These are phyloP conservation scores for Drosophila pallidifrons DNA, from an alignment of 1,140 invertebrate species.

Conservation along the genomic window DNA sequence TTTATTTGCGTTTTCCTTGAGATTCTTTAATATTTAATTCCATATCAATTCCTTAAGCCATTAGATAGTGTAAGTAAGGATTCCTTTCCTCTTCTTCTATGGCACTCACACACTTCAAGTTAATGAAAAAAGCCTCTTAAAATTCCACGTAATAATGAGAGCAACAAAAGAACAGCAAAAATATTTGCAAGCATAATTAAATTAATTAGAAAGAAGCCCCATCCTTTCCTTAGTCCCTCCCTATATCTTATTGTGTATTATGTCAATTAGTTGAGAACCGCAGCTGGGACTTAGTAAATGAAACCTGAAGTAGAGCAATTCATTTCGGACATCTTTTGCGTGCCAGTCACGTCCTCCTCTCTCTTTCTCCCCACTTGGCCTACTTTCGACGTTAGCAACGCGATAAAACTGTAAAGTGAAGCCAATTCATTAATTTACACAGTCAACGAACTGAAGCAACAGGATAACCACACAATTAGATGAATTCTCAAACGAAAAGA, in stretches of 20 bases:
- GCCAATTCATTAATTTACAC: constrained; percentile 43
- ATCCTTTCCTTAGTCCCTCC: background rate
- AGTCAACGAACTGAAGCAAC: constrained; percentile 40
- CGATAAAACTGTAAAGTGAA: constrained; percentile 62
- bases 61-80: too few relatives aligned
- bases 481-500: constrained; percentile 17
- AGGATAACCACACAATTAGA: constrained; percentile 53
- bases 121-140: constrained; percentile 51
- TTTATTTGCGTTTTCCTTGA: background rate
- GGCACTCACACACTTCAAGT: constrained; percentile 17
- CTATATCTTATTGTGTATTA: constrained; percentile 22
- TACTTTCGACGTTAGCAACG: constrained; percentile 18
- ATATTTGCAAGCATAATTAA: constrained; percentile 57
- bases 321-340: constrained; percentile 19
- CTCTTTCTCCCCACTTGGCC: background rate
- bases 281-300: constrained; percentile 27
- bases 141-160: constrained; percentile 36
- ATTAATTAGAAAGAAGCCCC: constrained; percentile 53
- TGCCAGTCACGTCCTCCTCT: constrained; percentile 12
- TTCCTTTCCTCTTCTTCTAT: background rate
- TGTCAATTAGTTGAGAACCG: constrained; percentile 50
- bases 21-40: constrained; percentile 14
- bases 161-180: constrained; percentile 15
- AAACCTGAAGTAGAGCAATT: constrained; percentile 18
- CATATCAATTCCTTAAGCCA: constrained; percentile 12